Conservation (phyloP, 23 tunicate species). For the Clavelina lepadiformis region DNA sequence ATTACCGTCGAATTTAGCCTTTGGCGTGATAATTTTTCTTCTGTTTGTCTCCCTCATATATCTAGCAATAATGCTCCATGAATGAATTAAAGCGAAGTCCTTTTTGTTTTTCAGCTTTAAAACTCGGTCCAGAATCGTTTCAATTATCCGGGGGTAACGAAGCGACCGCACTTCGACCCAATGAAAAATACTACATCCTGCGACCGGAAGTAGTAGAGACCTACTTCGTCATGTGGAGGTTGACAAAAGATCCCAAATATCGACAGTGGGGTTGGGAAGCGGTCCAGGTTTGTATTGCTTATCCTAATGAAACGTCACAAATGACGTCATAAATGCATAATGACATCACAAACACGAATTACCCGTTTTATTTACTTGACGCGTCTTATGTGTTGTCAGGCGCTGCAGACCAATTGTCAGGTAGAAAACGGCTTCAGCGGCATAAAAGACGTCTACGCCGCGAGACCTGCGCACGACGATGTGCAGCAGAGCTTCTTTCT, state of each 20-base stretch:
- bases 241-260: constrained; percentile 87
- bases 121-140: constrained; percentile 92
- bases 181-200: constrained; percentile 85
- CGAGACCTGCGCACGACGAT: constrained; percentile 62
- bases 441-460: constrained; percentile 74
- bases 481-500: constrained; percentile 92
- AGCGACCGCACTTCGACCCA: constrained; percentile 46
- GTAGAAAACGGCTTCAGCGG: constrained; percentile 81
- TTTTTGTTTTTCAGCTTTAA: constrained; percentile 6
- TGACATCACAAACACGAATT: no score
- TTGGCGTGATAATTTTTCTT: no score
- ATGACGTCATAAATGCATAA: no score
- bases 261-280: constrained; percentile 99
- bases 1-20: no score
- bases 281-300: constrained; percentile 60
- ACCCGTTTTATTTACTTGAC: no score
- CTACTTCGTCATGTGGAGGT: constrained; percentile 90
- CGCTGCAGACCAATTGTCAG: constrained; percentile 57
- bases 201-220: constrained; percentile 94
- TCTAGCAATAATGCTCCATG: background rate
- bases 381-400: constrained; percentile 20
- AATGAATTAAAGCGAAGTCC: background rate
- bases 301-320: no score
- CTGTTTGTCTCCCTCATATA: no score
- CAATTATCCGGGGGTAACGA: constrained; percentile 53